Conservation (phyloP, 2,113 vertebrate species). For the Calyptomena viridis region DNA sequence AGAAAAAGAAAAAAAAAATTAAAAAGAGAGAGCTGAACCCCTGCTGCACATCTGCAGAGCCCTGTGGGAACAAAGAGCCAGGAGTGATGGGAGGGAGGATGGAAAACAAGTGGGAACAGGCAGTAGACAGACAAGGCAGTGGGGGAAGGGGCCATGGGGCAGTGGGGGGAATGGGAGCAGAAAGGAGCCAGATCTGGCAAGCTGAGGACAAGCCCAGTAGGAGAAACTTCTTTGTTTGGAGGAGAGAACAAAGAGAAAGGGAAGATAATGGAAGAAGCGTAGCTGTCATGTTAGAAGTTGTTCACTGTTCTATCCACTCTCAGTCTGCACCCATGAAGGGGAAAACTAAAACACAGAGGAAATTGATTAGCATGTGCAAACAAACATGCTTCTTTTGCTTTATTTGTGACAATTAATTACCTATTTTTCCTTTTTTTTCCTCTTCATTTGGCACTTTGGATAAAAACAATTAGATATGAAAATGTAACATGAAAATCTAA, state of each 20-base stretch:
- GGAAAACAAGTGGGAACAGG: neutral
- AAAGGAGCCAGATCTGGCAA: neutral
- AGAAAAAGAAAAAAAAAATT: neutral
- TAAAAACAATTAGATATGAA: neutral
- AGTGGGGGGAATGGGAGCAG: neutral
- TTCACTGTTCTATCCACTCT: neutral
- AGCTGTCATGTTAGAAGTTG: neutral
- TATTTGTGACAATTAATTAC: neutral
- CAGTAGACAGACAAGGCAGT: neutral
- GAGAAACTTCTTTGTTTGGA: constrained; percentile 3
- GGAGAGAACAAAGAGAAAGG: constrained; percentile 31
- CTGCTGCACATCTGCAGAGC: neutral
- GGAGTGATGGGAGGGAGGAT: neutral
- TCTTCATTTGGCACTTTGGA: neutral
- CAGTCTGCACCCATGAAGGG: neutral
- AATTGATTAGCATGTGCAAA: neutral
- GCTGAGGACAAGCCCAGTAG: neutral
- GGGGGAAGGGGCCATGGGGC: constrained; percentile 2
- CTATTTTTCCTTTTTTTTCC: neutral
- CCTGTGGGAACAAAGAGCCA: constrained; percentile 10
- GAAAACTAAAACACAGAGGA: neutral
- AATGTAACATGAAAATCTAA: neutral
- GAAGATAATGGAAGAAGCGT: neutral
- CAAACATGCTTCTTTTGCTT: neutral
- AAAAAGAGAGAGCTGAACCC: neutral